Evolutionary conservation across 2,797 vertebrate species (phyloP), one percentile per base, ranked within the genome.

Genomic region (Orestias chungarensis): DNA sequence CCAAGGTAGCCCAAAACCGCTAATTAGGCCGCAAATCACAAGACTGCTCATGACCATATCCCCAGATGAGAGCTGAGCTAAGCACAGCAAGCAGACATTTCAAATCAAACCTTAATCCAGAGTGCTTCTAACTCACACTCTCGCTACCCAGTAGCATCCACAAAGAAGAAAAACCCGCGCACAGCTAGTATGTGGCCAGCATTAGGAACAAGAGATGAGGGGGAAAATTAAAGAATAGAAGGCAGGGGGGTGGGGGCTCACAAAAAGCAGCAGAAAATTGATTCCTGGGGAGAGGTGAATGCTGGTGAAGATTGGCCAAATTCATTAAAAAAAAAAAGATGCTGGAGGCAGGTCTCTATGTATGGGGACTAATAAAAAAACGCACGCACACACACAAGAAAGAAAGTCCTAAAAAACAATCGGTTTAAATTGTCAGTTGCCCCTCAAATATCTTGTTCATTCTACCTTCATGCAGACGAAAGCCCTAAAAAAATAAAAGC

Each of bases 1-100:
- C 71, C 42, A 47, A 57, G 64, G 70, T 80, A 75, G 76, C 78
- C 76, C 62, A n/a, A 90, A 90, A 87, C 79, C 35, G 4, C 86
- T 83, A 89, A 91, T 91, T 86, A 88, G 87, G 77, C 83, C 87
- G 80, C 80, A 89, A 90, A 89, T 88, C 88, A 83, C 82, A 79
- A 68, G 72, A 78, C 57, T 81, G 76, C 88, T 79, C 84, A 87
- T 76, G 76, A 83, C 87, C 85, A 86, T 81, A 77, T 86, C 84
- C 78, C 49, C 77, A 85, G 80, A 91, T 79, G 76, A 90, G 83
- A 77, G 80, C 70, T 72, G 77, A 83, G 75, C 81, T 81, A 66
- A 88, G 81, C 84, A 75, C 78, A 85, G 82, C 47, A n/a, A 89
- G 88, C 74, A 83, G 90, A 76, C 85, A 88, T 91, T 89, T 91